Evolutionary conservation across 2,888 invertebrate species (phyloP).

Genomic region (Melanostoma mellinum): DNA sequence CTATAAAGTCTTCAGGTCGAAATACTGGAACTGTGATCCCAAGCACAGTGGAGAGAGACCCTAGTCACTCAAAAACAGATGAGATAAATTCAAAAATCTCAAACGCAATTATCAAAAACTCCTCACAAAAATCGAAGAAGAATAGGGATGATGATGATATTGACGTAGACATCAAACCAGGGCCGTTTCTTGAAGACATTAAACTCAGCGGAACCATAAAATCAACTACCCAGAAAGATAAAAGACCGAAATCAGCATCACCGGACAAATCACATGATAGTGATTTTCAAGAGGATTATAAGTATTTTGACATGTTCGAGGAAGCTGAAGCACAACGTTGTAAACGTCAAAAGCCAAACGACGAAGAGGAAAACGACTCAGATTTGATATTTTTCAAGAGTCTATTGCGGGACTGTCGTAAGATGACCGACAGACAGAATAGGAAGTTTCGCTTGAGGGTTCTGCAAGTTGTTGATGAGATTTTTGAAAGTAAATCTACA

Average conservation of each 20-base stretch:
- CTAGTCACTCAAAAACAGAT: background rate
- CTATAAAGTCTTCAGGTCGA: too few species aligned
- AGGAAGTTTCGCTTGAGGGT: slow-evolving; percentile 44
- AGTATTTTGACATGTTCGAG: background rate
- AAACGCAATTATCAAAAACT: background rate
- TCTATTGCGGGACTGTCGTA: slow-evolving; percentile 30
- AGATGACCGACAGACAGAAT: slow-evolving; percentile 41
- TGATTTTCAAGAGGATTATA: too few species aligned
- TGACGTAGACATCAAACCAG: slow-evolving; percentile 35
- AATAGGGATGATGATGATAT: background rate
- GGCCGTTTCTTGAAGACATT: slow-evolving; percentile 22
- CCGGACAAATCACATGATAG: too few species aligned
- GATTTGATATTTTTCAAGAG: slow-evolving; percentile 45
- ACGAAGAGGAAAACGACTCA: slow-evolving; percentile 10
- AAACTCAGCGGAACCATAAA: background rate
- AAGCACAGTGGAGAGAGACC: too few species aligned
- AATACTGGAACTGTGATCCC: too few species aligned
- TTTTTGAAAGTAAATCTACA: slow-evolving; percentile 2
- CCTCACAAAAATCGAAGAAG: background rate
- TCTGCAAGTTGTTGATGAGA: slow-evolving; percentile 27
- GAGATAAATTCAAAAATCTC: background rate
- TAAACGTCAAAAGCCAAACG: slow-evolving; percentile 3
- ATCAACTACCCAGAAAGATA: too few species aligned
- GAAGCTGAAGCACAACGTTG: background rate
- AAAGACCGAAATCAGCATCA: too few species aligned